A percentile compares a stretch with the other conserved stretches of the same genome.
These are phyloP conservation scores for Nesidiocoris tenuis DNA, from an alignment of 2,888 invertebrate genomes.

Conservation along the genomic window DNA sequence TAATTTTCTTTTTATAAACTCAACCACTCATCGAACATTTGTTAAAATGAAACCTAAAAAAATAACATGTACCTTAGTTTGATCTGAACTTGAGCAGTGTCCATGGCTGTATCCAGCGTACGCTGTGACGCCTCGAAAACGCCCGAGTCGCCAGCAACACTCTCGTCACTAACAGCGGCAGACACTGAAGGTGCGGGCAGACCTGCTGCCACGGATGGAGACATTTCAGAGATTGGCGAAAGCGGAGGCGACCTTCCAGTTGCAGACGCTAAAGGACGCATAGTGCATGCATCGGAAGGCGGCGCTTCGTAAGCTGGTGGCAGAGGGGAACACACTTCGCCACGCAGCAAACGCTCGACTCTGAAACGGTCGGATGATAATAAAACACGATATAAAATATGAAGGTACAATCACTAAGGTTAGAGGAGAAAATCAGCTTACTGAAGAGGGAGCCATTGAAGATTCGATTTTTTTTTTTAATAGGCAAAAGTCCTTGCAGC, in stretches of 20 bases:
- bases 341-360: constrained; percentile 65
- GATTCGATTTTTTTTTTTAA: too few species aligned
- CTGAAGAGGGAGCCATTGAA: too few species aligned
- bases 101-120: constrained; percentile 60
- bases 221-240: constrained; percentile 84
- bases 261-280: constrained; percentile 57
- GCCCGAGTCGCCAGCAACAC: constrained; percentile 92
- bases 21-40: not conserved
- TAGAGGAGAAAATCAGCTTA: too few species aligned
- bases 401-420: too few species aligned
- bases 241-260: constrained; percentile 60
- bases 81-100: constrained; percentile 93
- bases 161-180: constrained; percentile 95
- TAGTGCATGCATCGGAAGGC: constrained; percentile 55
- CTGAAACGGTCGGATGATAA: constrained; percentile 54
- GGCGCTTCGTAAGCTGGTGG: constrained; percentile 56
- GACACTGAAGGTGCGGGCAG: constrained; percentile 67
- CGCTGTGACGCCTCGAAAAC: constrained; percentile 78
- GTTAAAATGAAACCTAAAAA: too few species aligned
- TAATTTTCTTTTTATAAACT: not conserved
- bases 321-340: constrained; percentile 76
- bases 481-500: too few species aligned
- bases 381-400: too few species aligned
- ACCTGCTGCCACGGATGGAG: constrained; percentile 57
- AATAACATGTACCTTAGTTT: constrained; percentile 73